These are phyloP conservation scores for Stomatorhinus walkeri DNA, from an alignment of 2,797 vertebrate species.

Conservation along the genomic window DNA sequence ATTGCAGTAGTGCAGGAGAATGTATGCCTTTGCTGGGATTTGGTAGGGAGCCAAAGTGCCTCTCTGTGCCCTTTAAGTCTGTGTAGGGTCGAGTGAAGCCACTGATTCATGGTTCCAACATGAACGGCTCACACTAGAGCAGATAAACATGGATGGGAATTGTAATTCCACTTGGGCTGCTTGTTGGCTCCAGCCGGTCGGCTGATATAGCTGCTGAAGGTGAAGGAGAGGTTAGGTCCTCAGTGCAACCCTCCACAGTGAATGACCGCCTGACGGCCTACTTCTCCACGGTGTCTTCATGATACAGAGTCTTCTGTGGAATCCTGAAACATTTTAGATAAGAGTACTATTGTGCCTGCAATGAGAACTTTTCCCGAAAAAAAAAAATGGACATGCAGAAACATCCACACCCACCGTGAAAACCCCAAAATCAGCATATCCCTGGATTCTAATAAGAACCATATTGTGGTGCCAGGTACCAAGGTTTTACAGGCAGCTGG, in stretches of 20 bases:
- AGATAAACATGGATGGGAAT: conserved; percentile 7
- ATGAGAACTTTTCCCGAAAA: neutral
- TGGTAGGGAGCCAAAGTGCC: conserved; percentile 13
- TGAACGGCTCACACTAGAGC: neutral
- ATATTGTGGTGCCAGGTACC: neutral
- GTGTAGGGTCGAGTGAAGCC: neutral
- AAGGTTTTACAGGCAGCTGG: neutral
- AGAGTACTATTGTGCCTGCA: neutral
- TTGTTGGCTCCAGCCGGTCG: neutral
- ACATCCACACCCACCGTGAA: neutral
- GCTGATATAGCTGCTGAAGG: neutral
- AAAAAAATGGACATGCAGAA: neutral
- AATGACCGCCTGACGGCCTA: neutral
- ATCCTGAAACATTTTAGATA: neutral
- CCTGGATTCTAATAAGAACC: conserved; percentile 14
- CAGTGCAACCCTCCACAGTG: neutral
- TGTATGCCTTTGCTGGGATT: neutral
- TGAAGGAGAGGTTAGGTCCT: neutral
- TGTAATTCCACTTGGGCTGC: neutral
- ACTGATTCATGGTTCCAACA: conserved; percentile 8
- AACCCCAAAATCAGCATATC: neutral
- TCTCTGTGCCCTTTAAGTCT: neutral
- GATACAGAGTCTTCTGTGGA: neutral
- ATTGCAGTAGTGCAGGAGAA: neutral
- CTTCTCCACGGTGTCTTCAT: neutral